Evolutionary conservation across 2,888 invertebrate genomes (phyloP), one percentile per base, ranked within the genome.

Genomic region (Papilio gigon): DNA sequence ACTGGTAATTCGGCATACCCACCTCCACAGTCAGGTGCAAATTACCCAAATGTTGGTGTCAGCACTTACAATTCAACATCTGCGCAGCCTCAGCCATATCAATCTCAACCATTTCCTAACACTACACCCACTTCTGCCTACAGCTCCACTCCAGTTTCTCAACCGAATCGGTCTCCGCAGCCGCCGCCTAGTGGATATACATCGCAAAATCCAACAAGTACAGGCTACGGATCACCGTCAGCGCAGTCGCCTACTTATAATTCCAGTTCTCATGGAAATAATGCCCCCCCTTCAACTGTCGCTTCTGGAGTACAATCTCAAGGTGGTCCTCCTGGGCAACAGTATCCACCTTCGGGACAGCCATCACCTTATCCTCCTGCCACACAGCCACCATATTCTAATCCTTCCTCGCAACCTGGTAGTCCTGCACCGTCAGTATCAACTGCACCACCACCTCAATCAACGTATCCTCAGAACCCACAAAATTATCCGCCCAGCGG

Each of bases 221-320:
- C 92, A 64, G 94, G 94, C 30, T 94, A 94, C 83, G 94, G 94
- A 0, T 93, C 94, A n/a, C 93, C 93, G 67, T 93, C 94, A 76
- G 93, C 94, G 33, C 94, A 94, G 78, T 93, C 94, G 2, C 94
- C 95, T 2, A 93, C 94, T 25, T 93, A 93, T 67, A 94, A 95
- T 66, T 94, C 94, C 71, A 93, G 94, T 76, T 85, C 93, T 35
- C 93, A 92, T 77, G 87, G 88, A 35, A 93, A 88, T 78, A 93
- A 92, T 72, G 89, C 87, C 5, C 93, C 90, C 12, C 87, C 90
- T 50, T 80, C 92, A 12, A 92, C 93, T 27, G 91, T 88, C 5
- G 86, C 93, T 4, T 87, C 93, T 6, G 91, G 88, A n/a, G 86
- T 85, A 6, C 86, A 93, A 1, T 86, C 95, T 25, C 81, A 86